Conservation (phyloP, 2,113 vertebrate genomes). For the Rhinolophus ferrumequinum region DNA sequence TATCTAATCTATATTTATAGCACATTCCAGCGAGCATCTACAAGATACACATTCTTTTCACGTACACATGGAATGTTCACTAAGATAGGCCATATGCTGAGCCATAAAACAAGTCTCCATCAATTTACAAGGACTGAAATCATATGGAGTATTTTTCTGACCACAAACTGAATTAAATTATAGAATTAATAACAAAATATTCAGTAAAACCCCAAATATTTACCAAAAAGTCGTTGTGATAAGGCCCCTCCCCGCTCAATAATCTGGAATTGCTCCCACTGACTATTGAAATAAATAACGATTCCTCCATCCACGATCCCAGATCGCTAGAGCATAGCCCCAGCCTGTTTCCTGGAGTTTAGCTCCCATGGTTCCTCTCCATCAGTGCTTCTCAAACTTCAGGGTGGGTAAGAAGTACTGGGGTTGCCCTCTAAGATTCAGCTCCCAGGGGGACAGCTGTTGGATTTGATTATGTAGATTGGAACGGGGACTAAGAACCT, state of each 20-base stretch:
- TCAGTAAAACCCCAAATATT: constrained; percentile 4
- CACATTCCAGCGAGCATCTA: background rate
- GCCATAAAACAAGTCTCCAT: background rate
- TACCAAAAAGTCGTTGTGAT: background rate
- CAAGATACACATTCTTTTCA: background rate
- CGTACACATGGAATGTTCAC: background rate
- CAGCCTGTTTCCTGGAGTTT: background rate
- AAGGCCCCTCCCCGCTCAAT: background rate
- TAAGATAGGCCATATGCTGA: background rate
- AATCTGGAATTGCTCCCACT: background rate
- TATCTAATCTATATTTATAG: background rate
- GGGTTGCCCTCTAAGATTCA: background rate
- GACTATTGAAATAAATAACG: background rate
- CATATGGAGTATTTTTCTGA: background rate
- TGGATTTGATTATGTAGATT: background rate
- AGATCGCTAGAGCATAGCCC: accelerated
- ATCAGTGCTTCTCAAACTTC: background rate
- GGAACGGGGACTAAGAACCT: background rate
- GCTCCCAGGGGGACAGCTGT: background rate
- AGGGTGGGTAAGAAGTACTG: background rate
- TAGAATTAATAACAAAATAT: background rate
- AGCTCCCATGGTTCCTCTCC: background rate
- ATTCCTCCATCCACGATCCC: background rate
- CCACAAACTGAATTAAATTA: background rate
- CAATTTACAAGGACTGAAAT: background rate